Evolutionary conservation across 2,888 invertebrate species (phyloP).

Genomic region (Scaptomyza reducta): DNA sequence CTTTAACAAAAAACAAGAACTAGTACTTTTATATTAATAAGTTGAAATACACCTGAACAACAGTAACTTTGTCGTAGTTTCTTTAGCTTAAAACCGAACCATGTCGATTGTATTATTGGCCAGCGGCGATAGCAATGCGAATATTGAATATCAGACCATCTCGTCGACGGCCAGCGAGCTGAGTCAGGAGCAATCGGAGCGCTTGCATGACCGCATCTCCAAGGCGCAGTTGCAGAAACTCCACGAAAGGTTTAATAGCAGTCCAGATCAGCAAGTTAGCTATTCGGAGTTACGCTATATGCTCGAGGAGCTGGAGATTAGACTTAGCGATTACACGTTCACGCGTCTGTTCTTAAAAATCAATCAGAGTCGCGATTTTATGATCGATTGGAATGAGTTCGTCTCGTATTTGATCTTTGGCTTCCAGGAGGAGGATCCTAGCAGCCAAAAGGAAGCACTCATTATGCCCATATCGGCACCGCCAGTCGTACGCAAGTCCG

Average conservation of each 20-base stretch:
- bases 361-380: slow-evolving; percentile 86
- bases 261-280: slow-evolving; percentile 62
- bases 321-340: slow-evolving; percentile 85
- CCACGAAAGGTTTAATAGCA: slow-evolving; percentile 55
- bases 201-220: slow-evolving; percentile 80
- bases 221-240: slow-evolving; percentile 76
- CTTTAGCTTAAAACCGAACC: background rate
- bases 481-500: slow-evolving; percentile 87
- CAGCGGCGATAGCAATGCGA: slow-evolving; percentile 47
- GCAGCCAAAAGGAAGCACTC: slow-evolving; percentile 87
- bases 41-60: slow-evolving; percentile 34
- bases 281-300: slow-evolving; percentile 70
- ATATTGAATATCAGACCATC: slow-evolving; percentile 72
- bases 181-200: slow-evolving; percentile 67
- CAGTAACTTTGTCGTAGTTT: slow-evolving; percentile 2
- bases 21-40: slow-evolving; percentile 31
- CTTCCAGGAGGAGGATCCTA: slow-evolving; percentile 88
- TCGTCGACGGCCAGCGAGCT: slow-evolving; percentile 61
- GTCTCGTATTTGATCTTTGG: slow-evolving; percentile 90
- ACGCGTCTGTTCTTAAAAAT: slow-evolving; percentile 88
- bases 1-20: slow-evolving; percentile 31
- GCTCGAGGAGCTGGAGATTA: slow-evolving; percentile 67
- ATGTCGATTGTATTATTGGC: slow-evolving; percentile 53
- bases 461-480: slow-evolving; percentile 87
- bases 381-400: slow-evolving; percentile 90